These are phyloP conservation scores for Epirrhoe alternata DNA, from an alignment of 2,888 invertebrate genomes.

Conservation along the genomic window DNA sequence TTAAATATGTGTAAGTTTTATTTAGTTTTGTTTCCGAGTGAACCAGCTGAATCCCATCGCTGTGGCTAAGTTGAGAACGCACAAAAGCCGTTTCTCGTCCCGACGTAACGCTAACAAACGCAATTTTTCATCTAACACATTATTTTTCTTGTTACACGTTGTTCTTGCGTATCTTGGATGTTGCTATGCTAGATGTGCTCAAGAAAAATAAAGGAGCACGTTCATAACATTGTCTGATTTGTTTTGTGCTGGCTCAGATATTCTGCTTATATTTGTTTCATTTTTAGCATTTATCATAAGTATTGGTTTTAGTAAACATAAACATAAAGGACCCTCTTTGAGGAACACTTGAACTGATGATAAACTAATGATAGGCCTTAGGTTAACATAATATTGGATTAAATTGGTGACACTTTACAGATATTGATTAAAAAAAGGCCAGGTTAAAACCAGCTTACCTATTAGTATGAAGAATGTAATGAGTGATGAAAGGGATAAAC, in stretches of 20 bases:
- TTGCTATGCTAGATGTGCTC: slow-evolving; percentile 29
- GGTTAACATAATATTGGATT: no score
- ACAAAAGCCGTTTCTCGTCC: slow-evolving; percentile 41
- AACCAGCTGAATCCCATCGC: neutral
- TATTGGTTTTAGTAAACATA: no score
- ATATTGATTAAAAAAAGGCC: no score
- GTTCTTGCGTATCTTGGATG: slow-evolving; percentile 32
- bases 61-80: slow-evolving; percentile 44
- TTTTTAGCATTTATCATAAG: neutral
- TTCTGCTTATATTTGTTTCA: neutral
- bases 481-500: no score
- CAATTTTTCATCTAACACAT: slow-evolving; percentile 56
- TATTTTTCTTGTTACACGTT: slow-evolving; percentile 50
- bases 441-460: no score
- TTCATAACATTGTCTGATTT: neutral
- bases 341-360: no score
- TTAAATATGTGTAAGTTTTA: no score
- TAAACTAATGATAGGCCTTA: no score
- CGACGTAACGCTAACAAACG: slow-evolving; percentile 55
- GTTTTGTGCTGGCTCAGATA: neutral
- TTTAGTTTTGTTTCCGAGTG: no score
- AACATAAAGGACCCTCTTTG: no score
- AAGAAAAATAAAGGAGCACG: slow-evolving; percentile 4
- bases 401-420: no score
- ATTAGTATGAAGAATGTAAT: no score